A percentile compares a stretch with the other conserved stretches of the same genome.
Evolutionary conservation across 2,113 vertebrate genomes (phyloP).

Genomic region (Myrmecophaga tridactyla): DNA sequence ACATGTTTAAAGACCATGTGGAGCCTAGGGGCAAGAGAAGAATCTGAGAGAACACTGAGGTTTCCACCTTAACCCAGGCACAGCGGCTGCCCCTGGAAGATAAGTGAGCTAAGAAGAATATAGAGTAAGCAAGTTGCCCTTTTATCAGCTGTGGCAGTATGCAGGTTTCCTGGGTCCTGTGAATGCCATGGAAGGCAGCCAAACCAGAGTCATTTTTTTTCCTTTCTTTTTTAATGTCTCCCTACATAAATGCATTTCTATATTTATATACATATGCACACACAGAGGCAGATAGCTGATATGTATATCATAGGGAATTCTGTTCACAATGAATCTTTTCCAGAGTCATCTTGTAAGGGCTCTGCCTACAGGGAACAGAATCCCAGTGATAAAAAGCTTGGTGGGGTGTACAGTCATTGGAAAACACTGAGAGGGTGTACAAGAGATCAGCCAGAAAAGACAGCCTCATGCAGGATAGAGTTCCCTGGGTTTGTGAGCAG

Average conservation of each 20-base stretch:
- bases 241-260: too few species aligned
- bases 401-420: neutral
- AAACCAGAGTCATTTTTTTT: neutral
- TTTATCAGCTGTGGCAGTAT: neutral
- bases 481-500: neutral
- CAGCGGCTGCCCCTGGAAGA: neutral
- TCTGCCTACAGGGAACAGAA: neutral
- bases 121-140: neutral
- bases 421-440: neutral
- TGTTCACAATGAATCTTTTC: too few species aligned
- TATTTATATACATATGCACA: too few species aligned
- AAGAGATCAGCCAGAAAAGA: neutral
- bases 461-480: neutral
- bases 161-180: neutral
- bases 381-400: neutral
- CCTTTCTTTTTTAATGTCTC: too few species aligned
- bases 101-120: neutral
- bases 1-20: neutral
- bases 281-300: too few species aligned
- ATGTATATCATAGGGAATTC: too few species aligned
- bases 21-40: neutral
- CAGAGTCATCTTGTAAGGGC: too few species aligned
- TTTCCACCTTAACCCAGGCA: neutral
- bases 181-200: neutral
- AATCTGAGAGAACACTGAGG: neutral